Conservation (phyloP, 1,140 invertebrate species). For the Drosophila navojoa region DNA sequence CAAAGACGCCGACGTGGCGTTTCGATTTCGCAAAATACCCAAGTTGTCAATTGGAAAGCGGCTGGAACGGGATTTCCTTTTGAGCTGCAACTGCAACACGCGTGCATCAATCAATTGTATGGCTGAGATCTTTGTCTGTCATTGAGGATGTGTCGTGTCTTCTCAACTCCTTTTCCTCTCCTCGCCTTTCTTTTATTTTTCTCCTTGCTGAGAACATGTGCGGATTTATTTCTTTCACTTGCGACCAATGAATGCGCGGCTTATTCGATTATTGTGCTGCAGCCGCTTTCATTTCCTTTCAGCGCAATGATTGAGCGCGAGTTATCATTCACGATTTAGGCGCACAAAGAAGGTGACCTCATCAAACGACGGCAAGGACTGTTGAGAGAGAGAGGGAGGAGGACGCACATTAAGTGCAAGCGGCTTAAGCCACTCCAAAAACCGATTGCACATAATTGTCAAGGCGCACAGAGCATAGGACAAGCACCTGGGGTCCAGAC, state of each 20-base stretch:
- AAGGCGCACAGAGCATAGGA: constrained; percentile 35
- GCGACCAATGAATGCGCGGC: constrained; percentile 70
- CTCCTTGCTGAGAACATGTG: constrained; percentile 50
- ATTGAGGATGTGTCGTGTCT: constrained; percentile 38
- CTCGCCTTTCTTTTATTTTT: neutral
- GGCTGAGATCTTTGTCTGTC: constrained; percentile 48
- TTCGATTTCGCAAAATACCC: constrained; percentile 50
- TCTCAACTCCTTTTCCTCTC: constrained; percentile 40
- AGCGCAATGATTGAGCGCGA: constrained; percentile 72
- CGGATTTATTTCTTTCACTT: constrained; percentile 76
- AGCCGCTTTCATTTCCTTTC: constrained; percentile 73
- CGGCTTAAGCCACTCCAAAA: constrained; percentile 54
- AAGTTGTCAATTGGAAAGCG: constrained; percentile 21
- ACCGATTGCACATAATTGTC: constrained; percentile 67
- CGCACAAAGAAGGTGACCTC: constrained; percentile 63
- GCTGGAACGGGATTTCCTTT: constrained; percentile 28
- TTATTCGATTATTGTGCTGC: constrained; percentile 75
- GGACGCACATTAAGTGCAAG: constrained; percentile 55
- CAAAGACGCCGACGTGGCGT: constrained; percentile 40
- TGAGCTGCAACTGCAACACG: constrained; percentile 44
- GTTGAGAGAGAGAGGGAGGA: too few relatives aligned
- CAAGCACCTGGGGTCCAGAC: constrained; percentile 33
- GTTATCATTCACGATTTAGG: constrained; percentile 73
- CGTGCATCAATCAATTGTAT: constrained; percentile 52
- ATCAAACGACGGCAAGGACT: neutral